Evolutionary conservation across 2,113 vertebrate species (phyloP), one percentile per base, ranked within the genome.

Genomic region (Amblyopsis rosae): DNA sequence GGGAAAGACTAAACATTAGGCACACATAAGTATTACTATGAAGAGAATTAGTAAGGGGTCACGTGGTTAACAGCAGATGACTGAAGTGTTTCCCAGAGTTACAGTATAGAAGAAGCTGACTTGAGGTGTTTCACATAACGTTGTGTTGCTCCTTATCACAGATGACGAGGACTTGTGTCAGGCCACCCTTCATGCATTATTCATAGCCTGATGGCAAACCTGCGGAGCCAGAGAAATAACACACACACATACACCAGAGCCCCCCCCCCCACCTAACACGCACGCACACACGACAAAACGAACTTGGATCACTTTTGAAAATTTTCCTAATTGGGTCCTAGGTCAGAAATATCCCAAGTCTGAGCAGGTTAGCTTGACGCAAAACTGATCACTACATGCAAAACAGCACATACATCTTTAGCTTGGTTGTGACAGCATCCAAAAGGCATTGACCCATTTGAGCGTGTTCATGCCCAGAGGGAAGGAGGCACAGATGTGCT

Each of bases 111-210:
- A 72, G 10, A 75, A 15, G 41, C 54, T 26, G 51, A 62, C 19
- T 12, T 48, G 3, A 60, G 16, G 59, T 62, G 53, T 62, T 33
- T 11, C n/a, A 9, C 45, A 64, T 4, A 26, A 49, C 26, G 48
- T 13, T 32, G 13, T 49, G 53, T 58, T 75, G 54, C 9, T 65
- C 62, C 63, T 71, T 69, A 51, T 59, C 69, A 75, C 41, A 64
- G 46, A 51, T 62, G 55, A 65, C 79, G 71, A 70, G 58, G 57
- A 45, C 62, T 45, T 16, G 59, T 75, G 66, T 69, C 63, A 65
- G 13, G 65, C 41, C 65, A 58, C 47, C 65, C 66, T 71, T 67
- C 13, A 65, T 83, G 62, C 69, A 76, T 62, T 41, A 72, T 69
- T 72, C 53, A 69, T 65, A 62, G n/a, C 63, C 66, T 48, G 55